Evolutionary conservation across 1,140 invertebrate genomes (phyloP), one percentile per base, ranked within the genome.

Genomic region (Zaprionus ghesquierei): DNA sequence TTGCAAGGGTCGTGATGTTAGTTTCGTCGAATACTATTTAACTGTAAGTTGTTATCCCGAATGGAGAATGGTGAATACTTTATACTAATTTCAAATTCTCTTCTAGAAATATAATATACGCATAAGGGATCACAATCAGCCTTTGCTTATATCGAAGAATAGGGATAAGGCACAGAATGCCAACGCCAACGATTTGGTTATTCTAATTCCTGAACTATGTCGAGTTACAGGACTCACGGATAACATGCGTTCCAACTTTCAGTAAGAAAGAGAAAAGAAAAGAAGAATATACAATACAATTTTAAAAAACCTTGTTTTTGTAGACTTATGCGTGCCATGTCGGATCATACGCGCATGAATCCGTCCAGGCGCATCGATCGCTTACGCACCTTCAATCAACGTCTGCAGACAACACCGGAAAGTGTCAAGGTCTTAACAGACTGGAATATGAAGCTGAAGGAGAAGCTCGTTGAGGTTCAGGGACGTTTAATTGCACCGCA

Each of bases 1-100:
- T 23, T 92, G 93, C 61, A 94, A 94, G 74, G 93, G 93, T n/a
- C 93, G 94, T 55, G 77, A 91, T 41, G 93, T 96, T 0, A 92
- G 94, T 0, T 97, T 96, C 65, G 65, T 95, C 0, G 94, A 98
- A 2, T 99, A 99, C 90, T 99, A 98, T 79, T 92, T 94, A 9
- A 91, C 92, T 73, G 94, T 94, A 85, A 85, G 90, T 89, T 22
- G 3, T 20, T 18, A 2, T 22, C 20, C 2, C 9, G 22, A 20
- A 20, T 10, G 3, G 18, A 3, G 3, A 6, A 44, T 20, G 41
- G 8, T 20, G 9, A 10, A 62, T 38, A 25, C 27, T 12, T 18
- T 15, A 15, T 35, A 29, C 10, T 13, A n/a, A 46, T 38, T 13
- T 18, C 8, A 25, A 1, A 1, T 35, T 53, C 5, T 29, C 1